Percentiles rank a stretch among this genome's conserved stretches.
These are phyloP conservation scores for Sphaeridia pumilis DNA, from an alignment of 2,888 invertebrate genomes.

Conservation along the genomic window DNA sequence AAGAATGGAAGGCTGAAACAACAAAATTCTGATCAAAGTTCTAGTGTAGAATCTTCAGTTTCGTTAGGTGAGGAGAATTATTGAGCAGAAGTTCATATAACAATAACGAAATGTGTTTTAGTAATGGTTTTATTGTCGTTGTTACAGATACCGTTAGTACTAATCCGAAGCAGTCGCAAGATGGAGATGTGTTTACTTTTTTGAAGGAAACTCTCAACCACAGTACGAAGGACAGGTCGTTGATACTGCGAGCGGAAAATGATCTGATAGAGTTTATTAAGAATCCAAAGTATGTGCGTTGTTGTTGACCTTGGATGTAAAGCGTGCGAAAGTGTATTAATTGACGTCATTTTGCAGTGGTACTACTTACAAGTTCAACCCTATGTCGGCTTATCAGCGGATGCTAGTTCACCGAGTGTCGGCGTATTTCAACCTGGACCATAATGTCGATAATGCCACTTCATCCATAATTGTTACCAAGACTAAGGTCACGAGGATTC, in stretches of 20 bases:
- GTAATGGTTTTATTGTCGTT: background rate
- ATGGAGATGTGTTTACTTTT: conserved; percentile 47
- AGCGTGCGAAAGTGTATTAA: background rate
- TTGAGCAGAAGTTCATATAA: background rate
- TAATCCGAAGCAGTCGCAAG: conserved; percentile 55
- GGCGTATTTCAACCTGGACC: conserved; percentile 85
- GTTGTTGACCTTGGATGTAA: background rate
- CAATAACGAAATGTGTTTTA: background rate
- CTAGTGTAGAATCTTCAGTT: conserved; percentile 15
- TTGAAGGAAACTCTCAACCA: conserved; percentile 83
- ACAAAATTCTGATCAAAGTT: conserved; percentile 16
- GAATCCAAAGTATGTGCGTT: conserved; percentile 56
- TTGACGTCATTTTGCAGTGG: conserved; percentile 51
- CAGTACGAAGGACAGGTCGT: conserved; percentile 72
- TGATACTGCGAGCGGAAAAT: conserved; percentile 75
- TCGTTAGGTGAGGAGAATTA: conserved; percentile 38
- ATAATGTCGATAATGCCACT: conserved; percentile 64
- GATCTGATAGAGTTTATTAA: conserved; percentile 72
- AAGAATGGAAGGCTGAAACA: conserved; percentile 16
- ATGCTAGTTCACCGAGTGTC: conserved; percentile 93
- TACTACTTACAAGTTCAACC: conserved; percentile 70
- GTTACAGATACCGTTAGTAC: conserved; percentile 59
- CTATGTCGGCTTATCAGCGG: conserved; percentile 89
- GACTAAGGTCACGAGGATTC: conserved; percentile 55
- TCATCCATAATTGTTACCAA: conserved; percentile 65